Percentiles rank a stretch among this genome's conserved stretches.
Conservation (phyloP, 1,140 invertebrate genomes). For the Acromyrmex heyeri region DNA sequence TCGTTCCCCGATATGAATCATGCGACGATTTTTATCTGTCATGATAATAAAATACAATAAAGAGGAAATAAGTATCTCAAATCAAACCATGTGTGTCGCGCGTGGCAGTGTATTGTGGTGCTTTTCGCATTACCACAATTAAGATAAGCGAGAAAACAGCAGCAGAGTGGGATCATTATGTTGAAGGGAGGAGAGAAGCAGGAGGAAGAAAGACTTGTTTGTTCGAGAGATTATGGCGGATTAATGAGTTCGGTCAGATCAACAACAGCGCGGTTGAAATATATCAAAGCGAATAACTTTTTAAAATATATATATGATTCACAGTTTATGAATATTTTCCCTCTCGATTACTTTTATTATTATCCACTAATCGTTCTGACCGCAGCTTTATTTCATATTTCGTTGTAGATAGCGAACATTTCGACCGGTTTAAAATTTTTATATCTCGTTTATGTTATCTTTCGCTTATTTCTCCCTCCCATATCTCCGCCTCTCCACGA, state of each 20-base stretch:
- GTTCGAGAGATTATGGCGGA: slow-evolving; percentile 52
- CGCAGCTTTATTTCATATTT: background rate
- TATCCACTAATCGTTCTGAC: background rate
- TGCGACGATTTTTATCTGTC: background rate
- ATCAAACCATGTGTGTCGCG: background rate
- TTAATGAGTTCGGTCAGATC: slow-evolving; percentile 53
- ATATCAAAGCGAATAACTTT: slow-evolving; percentile 23
- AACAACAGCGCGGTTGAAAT: slow-evolving; percentile 50
- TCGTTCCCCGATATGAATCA: background rate
- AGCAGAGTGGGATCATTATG: background rate
- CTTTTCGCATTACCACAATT: slow-evolving; percentile 29
- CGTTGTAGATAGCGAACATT: background rate
- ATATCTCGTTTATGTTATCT: slow-evolving; percentile 36
- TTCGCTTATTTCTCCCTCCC: background rate
- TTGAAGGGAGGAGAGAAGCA: slow-evolving; percentile 24
- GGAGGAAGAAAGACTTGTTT: slow-evolving; percentile 58
- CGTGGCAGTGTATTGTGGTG: background rate
- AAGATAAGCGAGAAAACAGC: slow-evolving; percentile 41
- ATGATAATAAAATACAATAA: slow-evolving; percentile 24
- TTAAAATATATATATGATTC: background rate
- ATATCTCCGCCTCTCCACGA: background rate
- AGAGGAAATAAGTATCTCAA: background rate
- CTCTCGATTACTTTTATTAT: slow-evolving; percentile 15
- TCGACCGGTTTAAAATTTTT: slow-evolving; percentile 35
- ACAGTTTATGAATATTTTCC: background rate